Evolutionary conservation across 2,113 vertebrate species (phyloP), one percentile per base, ranked within the genome.

Genomic region (Phocoena sinus): DNA sequence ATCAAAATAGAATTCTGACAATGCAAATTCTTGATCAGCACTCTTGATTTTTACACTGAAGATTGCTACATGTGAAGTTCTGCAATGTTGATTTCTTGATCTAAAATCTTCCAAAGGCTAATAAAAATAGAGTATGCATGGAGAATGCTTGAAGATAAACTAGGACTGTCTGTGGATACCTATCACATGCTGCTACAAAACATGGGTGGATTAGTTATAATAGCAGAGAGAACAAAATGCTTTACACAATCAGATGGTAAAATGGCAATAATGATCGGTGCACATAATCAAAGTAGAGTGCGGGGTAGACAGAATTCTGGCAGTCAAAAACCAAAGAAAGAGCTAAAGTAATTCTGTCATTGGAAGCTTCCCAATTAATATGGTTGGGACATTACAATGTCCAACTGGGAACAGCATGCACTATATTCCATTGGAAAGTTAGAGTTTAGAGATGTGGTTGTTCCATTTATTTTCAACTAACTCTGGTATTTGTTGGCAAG

Each of bases 361-460:
- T 98, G 95, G 95, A 97, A 10, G 20, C 58, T 97, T 97, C 94
- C 97, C 97, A 93, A 97, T 93, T 96, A 97, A 96, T 97, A 98
- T 98, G 95, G 41, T 96, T 97, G 96, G 92, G 67, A 86, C 47
- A 97, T 96, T 98, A 97, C 93, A 96, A 93, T 92, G 77, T 77
- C 70, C 74, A 91, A 67, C 31, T 94, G 94, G 71, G 62, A 98
- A 92, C 88, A 96, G 15, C 62, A 41, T 96, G 97, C 41, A 65
- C 58, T 71, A 17, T 97, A 96, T 94, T 97, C 62, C 77, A 97
- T 14, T 95, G 79, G 91, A 98, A 98, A 98, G 93, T 97, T 95
- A 97, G 93, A 92, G 50, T 98, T 98, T 85, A 96, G 86, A 97
- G 71, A 97, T 93, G 88, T 6, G 0, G 26, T 65, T 77, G 81